phyloP scores from a whole-genome alignment of 2,888 invertebrate species.

The Gryllus longicercus region DNA sequence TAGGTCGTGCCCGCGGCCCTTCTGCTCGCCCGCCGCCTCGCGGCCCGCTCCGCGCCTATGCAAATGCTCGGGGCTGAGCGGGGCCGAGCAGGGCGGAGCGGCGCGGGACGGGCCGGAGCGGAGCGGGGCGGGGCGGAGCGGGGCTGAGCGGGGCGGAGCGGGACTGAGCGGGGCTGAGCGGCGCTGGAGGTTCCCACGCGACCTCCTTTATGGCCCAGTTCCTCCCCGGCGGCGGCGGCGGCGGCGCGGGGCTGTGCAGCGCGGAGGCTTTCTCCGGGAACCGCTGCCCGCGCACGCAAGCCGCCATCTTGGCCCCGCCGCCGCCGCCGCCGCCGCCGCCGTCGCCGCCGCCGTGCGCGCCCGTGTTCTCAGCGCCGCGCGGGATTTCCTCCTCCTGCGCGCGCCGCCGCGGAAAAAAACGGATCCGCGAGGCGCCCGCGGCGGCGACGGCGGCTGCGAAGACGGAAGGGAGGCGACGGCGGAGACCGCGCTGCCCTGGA shows the following conservation, averaged over 20 bases:
- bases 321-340: not conserved
- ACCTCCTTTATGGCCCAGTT: slow-evolving; percentile 2
- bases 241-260: not conserved
- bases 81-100: not conserved
- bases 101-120: not conserved
- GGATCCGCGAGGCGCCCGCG: not conserved
- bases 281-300: not conserved
- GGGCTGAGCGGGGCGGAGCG: not conserved
- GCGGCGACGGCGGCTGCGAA: not conserved
- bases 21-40: not conserved
- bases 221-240: not conserved
- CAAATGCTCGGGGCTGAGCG: not conserved
- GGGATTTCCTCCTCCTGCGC: not conserved
- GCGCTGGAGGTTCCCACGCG: slow-evolving; percentile 17
- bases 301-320: not conserved
- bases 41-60: not conserved
- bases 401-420: not conserved
- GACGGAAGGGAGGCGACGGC: too few relatives aligned
- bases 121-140: not conserved
- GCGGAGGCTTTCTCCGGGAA: slow-evolving; percentile 1
- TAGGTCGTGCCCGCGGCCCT: too few relatives aligned
- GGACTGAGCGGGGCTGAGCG: not conserved
- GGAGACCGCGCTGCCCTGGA: too few relatives aligned
- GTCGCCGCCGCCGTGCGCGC: not conserved
- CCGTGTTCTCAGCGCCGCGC: not conserved